These are phyloP conservation scores for Portunus trituberculatus DNA, from an alignment of 1,140 invertebrate species.

Conservation along the genomic window DNA sequence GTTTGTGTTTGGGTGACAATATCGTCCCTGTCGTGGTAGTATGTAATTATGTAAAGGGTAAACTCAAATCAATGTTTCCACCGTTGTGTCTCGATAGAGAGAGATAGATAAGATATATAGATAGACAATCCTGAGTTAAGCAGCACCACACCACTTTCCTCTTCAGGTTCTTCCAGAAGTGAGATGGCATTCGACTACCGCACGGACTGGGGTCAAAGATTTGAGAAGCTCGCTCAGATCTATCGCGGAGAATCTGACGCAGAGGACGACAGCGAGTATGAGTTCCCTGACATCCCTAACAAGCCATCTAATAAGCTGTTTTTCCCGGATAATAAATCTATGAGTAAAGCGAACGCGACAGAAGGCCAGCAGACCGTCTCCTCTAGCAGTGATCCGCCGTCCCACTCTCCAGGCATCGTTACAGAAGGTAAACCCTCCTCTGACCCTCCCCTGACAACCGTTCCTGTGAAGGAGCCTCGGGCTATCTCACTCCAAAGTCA, in stretches of 20 bases:
- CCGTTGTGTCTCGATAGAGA: no score
- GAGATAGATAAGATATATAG: not conserved
- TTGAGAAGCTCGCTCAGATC: slow-evolving; percentile 62
- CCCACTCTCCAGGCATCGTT: not conserved
- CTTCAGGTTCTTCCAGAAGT: slow-evolving; percentile 60
- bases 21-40: no score
- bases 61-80: not conserved
- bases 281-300: slow-evolving; percentile 61
- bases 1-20: no score
- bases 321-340: not conserved
- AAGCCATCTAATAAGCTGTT: not conserved
- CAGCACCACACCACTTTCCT: not conserved
- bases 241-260: slow-evolving; percentile 52
- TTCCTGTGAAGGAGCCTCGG: not conserved
- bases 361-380: not conserved
- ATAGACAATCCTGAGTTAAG: not conserved
- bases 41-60: no score
- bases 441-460: not conserved
- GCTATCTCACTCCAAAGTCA: not conserved
- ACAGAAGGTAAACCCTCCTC: no score
- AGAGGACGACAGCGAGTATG: slow-evolving; percentile 69
- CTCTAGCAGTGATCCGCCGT: not conserved
- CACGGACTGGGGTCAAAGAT: slow-evolving; percentile 68
- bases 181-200: slow-evolving; percentile 58
- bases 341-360: not conserved